Evolutionary conservation across 2,888 invertebrate species (phyloP).

Genomic region (Malthinus seriepunctatus): DNA sequence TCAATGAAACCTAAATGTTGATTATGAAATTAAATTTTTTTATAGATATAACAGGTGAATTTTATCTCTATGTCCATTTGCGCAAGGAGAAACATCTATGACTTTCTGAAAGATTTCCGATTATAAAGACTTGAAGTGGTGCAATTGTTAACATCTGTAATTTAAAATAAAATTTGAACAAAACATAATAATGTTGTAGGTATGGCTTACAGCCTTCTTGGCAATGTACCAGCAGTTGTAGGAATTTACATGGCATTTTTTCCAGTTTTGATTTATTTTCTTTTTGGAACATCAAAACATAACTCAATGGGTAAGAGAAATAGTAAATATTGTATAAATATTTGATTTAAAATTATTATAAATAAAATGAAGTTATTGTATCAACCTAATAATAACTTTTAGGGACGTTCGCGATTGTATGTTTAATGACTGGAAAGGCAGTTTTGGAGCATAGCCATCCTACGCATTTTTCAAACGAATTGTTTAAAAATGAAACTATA

Average conservation of each 20-base stretch:
- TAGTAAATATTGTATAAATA: slow-evolving; percentile 1
- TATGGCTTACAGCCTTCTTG: slow-evolving; percentile 60
- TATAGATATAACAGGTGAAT: no score
- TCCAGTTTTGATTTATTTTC: slow-evolving; percentile 55
- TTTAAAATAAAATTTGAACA: not conserved
- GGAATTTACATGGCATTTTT: slow-evolving; percentile 63
- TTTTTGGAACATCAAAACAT: slow-evolving; percentile 52
- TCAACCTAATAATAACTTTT: slow-evolving; percentile 16
- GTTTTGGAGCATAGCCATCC: slow-evolving; percentile 57
- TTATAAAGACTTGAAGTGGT: not conserved
- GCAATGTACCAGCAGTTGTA: slow-evolving; percentile 58
- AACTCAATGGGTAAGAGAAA: slow-evolving; percentile 51
- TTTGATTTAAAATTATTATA: no score
- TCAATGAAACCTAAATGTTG: no score
- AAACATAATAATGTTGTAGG: slow-evolving; percentile 53
- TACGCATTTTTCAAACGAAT: slow-evolving; percentile 35
- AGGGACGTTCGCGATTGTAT: slow-evolving; percentile 85
- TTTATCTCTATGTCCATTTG: no score
- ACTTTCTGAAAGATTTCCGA: not conserved
- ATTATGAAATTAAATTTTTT: no score
- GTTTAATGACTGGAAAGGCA: slow-evolving; percentile 88
- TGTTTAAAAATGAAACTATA: slow-evolving; percentile 24
- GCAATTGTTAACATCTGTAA: not conserved
- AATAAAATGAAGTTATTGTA: not conserved
- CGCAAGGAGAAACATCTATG: no score